Conservation (phyloP, 2,888 invertebrate species). For the Rotaria magnacalcarata region DNA sequence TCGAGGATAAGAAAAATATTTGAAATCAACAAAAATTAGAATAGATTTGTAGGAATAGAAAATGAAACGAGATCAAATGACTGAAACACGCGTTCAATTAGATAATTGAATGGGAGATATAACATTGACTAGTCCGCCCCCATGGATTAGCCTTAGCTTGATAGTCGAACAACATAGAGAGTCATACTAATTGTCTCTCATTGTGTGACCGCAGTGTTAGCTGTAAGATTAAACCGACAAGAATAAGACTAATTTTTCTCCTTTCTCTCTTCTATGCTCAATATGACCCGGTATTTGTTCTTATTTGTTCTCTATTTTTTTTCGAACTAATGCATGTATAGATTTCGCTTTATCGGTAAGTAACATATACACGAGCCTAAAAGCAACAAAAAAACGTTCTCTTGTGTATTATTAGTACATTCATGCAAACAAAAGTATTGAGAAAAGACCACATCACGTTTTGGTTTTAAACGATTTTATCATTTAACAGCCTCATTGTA, state of each 20-base stretch:
- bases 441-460: conserved; percentile 7
- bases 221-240: neutral
- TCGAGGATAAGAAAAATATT: neutral
- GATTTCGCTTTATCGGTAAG: neutral
- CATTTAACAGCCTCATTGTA: neutral
- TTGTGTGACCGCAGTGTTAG: conserved; percentile 10
- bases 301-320: neutral
- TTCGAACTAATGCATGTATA: neutral
- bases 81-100: conserved; percentile 23
- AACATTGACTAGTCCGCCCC: neutral
- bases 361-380: conserved; percentile 8
- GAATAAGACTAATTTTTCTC: neutral
- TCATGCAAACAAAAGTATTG: neutral
- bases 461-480: neutral
- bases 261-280: conserved; percentile 1
- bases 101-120: conserved; percentile 2
- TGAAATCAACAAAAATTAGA: neutral
- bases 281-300: conserved; percentile 3
- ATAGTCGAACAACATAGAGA: neutral
- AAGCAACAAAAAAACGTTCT: neutral
- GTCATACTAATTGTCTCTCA: conserved; percentile 15
- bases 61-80: neutral
- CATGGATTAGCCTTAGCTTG: conserved; percentile 16
- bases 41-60: neutral
- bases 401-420: neutral